Base-by-base conservation (phyloP, 2,113 vertebrate genomes). In the Philantomba maxwellii region DNA sequence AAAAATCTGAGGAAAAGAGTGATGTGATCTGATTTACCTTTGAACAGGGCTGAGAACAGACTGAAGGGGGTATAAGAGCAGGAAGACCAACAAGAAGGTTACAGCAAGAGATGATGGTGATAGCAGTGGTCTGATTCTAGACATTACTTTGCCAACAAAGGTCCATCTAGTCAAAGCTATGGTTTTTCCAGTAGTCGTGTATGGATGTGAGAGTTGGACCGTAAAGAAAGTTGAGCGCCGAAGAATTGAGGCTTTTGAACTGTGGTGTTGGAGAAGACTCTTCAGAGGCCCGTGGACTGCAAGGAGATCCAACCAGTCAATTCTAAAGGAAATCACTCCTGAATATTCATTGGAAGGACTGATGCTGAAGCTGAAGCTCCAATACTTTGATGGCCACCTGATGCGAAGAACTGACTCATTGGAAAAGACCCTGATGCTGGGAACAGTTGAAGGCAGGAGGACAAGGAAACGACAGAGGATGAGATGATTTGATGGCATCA, bases 151-250 rank as follows among this genome's bases (percentile, higher is more conserved):
- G 11, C 66, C 66, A 73, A 39, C 66, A 73, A 39, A 73, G 66
- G 36, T 73, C n/a, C 5, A 0, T 39, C 21, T 73, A 39, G 66
- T 39, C 66, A 73, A 39, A 39, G n/a, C 36, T 73, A 39, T 13
- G 66, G 66, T 39, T 73, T 73, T 73, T 39, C 19, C 66, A 73
- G 66, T 39, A 6, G 66, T 39, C 66, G 39, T 23, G 11, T 73
- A 13, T 39, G 66, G 66, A 73, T 39, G 19, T 70, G 66, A 39
- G 19, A 39, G n/a, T 39, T 70, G n/a, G 19, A 39, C 66, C 0
- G 0, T 70, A 70, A 70, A 70, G 66, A 39, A 70, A 39, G 5
- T 21, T 70, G 9, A 23, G n/a, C 9, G 0, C n/a, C 0, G 0
- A 70, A 39, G 10, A 70, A 70, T 13, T 23, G 66, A 70, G n/a